phyloP scores from a whole-genome alignment of 2,888 invertebrate genomes.

The Heliconius cydno region DNA sequence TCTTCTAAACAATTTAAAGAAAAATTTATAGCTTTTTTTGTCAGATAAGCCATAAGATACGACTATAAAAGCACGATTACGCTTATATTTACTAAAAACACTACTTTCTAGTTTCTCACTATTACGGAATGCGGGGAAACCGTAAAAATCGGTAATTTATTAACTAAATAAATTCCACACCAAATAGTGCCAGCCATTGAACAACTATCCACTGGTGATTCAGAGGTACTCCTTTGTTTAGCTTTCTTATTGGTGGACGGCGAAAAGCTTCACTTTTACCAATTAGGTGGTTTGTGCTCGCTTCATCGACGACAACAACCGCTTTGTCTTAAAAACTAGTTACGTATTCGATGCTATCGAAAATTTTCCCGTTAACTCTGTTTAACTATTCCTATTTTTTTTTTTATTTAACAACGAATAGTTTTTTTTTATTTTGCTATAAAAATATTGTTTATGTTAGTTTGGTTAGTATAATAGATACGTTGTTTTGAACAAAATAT shows the following conservation, averaged over 20 bases:
- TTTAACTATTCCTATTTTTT: slow-evolving; percentile 14
- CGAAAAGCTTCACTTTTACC: slow-evolving; percentile 80
- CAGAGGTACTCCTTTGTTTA: slow-evolving; percentile 70
- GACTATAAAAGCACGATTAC: neutral
- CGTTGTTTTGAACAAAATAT: too few relatives aligned
- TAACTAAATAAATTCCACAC: slow-evolving; percentile 48
- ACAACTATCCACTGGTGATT: slow-evolving; percentile 59
- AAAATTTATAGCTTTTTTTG: slow-evolving; percentile 11
- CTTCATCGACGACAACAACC: slow-evolving; percentile 59
- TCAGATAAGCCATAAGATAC: slow-evolving; percentile 2
- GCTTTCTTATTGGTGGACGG: slow-evolving; percentile 66
- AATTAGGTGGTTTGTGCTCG: slow-evolving; percentile 71
- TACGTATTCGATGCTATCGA: slow-evolving; percentile 64
- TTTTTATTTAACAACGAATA: too few relatives aligned
- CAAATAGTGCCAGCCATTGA: slow-evolving; percentile 52
- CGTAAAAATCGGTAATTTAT: slow-evolving; percentile 50
- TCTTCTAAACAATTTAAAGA: slow-evolving; percentile 27
- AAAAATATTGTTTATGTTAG: too few relatives aligned
- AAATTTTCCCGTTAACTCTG: slow-evolving; percentile 56
- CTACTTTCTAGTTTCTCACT: slow-evolving; percentile 57
- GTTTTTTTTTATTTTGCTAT: too few relatives aligned
- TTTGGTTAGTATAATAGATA: too few relatives aligned
- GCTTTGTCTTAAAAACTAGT: slow-evolving; percentile 76
- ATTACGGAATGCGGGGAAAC: slow-evolving; percentile 40
- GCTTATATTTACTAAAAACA: slow-evolving; percentile 28